A percentile compares a stretch with the other conserved stretches of the same genome.
phyloP scores from a whole-genome alignment of 2,797 vertebrate species.

The Vespertilio murinus region DNA sequence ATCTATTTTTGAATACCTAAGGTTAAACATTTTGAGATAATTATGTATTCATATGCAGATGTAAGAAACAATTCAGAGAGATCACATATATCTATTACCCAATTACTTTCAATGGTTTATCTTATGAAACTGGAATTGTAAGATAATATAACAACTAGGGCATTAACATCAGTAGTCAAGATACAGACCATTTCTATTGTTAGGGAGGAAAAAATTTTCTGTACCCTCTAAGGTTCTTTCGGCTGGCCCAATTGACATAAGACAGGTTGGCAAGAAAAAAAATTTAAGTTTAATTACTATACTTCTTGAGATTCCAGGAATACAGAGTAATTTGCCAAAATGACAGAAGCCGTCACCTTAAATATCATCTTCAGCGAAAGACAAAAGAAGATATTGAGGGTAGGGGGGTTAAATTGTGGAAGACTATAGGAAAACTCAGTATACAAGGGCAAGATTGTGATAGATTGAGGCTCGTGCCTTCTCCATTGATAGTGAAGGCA shows the following conservation, averaged over 20 bases:
- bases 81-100: neutral
- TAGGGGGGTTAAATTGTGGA: neutral
- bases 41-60: neutral
- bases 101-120: neutral
- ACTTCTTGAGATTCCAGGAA: neutral
- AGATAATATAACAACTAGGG: neutral
- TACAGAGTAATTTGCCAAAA: neutral
- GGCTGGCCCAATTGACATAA: neutral
- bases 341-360: neutral
- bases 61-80: neutral
- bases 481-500: neutral
- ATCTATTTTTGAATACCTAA: conserved; percentile 10
- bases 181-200: neutral
- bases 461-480: neutral
- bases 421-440: neutral
- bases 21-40: neutral
- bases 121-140: neutral
- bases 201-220: neutral
- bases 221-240: neutral
- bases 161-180: neutral
- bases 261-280: neutral
- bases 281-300: neutral
- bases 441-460: neutral
- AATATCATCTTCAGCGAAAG: neutral
- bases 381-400: neutral